Percentiles rank a stretch among this genome's conserved stretches.
Conservation (phyloP, 2,113 vertebrate species). For the Larimichthys polyactis region DNA sequence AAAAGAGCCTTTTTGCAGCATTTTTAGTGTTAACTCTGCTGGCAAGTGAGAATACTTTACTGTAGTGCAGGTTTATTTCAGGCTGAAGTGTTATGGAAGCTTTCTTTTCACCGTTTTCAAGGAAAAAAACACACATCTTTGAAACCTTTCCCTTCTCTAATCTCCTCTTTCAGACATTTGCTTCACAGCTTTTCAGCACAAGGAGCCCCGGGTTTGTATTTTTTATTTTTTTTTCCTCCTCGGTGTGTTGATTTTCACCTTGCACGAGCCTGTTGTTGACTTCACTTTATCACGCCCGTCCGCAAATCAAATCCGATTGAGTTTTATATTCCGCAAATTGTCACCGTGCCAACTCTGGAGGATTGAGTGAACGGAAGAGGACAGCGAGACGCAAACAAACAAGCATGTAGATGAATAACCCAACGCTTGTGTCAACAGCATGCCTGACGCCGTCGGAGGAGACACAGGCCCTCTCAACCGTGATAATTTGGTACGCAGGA, state of each 20-base stretch:
- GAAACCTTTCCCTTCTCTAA: neutral
- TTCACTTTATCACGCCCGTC: neutral
- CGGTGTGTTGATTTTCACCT: neutral
- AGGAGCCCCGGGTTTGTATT: constrained; percentile 3
- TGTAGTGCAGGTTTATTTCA: neutral
- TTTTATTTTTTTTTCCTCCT: neutral
- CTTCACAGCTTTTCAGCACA: constrained; percentile 14
- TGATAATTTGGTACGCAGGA: constrained; percentile 51
- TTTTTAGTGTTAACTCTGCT: neutral
- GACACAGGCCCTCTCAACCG: constrained; percentile 41
- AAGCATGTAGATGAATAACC: constrained; percentile 62
- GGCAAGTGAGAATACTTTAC: neutral
- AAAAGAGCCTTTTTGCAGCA: too few species aligned
- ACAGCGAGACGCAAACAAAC: constrained; percentile 64
- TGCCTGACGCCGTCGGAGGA: constrained; percentile 40
- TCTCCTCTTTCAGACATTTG: constrained; percentile 1
- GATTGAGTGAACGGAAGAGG: constrained; percentile 36
- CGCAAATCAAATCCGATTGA: constrained; percentile 43
- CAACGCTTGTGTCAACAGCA: constrained; percentile 53
- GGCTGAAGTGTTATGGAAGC: neutral
- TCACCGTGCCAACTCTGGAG: constrained; percentile 25
- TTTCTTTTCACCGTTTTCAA: constrained; percentile 4
- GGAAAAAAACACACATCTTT: neutral
- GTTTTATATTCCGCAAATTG: constrained; percentile 51
- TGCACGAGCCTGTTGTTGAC: neutral